These are phyloP conservation scores for Actinernus sp. DNA, from an alignment of 92 coral and sea anemone species.

Conservation along the genomic window DNA sequence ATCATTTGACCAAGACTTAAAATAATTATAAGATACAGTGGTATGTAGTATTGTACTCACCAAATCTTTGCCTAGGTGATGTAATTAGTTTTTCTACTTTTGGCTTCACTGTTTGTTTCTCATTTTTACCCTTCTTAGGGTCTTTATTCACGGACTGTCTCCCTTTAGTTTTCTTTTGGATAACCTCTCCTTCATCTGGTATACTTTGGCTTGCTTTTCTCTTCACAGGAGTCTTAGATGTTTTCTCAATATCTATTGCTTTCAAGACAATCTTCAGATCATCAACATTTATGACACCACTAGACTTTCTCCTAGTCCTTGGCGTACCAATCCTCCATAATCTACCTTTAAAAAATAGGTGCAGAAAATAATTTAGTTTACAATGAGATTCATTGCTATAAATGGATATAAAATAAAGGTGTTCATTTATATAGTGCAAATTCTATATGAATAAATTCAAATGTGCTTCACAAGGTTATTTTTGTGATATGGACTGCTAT, in stretches of 20 bases:
- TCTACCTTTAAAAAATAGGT: slow-evolving; percentile 2
- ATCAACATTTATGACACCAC: slow-evolving; percentile 12
- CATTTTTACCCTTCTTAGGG: slow-evolving; percentile 3
- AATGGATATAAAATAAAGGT: too few species aligned
- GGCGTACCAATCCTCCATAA: slow-evolving; percentile 47
- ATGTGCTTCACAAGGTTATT: too few species aligned
- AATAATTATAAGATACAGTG: neutral
- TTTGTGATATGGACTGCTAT: too few species aligned
- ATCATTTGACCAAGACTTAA: neutral
- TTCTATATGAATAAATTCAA: too few species aligned
- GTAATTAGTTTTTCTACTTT: too few species aligned
- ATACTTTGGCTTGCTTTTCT: slow-evolving; percentile 92
- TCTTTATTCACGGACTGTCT: neutral
- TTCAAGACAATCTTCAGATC: slow-evolving; percentile 7
- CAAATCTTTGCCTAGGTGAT: slow-evolving; percentile 55
- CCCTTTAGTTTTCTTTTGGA: slow-evolving; percentile 63
- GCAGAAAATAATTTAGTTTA: too few species aligned
- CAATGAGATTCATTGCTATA: too few species aligned
- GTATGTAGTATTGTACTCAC: slow-evolving; percentile 4
- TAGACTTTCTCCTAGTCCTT: neutral
- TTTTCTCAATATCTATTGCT: neutral
- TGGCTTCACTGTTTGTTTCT: slow-evolving; percentile 3
- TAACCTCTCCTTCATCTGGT: slow-evolving; percentile 75
- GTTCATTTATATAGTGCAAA: too few species aligned
- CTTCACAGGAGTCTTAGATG: slow-evolving; percentile 37